A percentile compares a stretch with the other conserved stretches of the same genome.
phyloP scores from a whole-genome alignment of 2,888 invertebrate species.

The Esperia sulphurella region DNA sequence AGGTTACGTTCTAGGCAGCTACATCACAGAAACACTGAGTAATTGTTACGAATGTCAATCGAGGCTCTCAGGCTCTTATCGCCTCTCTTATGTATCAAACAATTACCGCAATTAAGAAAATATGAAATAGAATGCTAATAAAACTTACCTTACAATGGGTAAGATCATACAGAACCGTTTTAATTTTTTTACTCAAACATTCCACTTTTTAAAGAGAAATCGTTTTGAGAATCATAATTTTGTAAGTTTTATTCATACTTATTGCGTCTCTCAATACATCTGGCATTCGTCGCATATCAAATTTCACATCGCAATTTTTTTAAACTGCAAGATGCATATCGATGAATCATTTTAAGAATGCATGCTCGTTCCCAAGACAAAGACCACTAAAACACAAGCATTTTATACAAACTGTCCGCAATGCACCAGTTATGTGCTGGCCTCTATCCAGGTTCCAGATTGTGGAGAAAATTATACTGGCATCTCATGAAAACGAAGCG shows the following conservation, averaged over 20 bases:
- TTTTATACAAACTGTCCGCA: conserved; percentile 35
- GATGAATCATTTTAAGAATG: conserved; percentile 3
- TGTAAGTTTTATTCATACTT: not conserved
- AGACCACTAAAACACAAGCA: conserved; percentile 3
- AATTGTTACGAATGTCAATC: no score
- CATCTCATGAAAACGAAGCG: conserved; percentile 44
- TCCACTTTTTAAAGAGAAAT: no score
- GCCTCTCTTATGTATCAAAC: no score
- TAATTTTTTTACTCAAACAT: no score
- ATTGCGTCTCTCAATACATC: not conserved
- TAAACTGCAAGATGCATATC: not conserved
- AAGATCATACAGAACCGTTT: no score
- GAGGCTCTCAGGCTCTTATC: no score
- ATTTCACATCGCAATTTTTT: conserved; percentile 3
- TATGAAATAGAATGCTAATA: no score
- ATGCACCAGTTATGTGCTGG: conserved; percentile 61
- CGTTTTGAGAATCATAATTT: not conserved
- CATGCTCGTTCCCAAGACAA: not conserved
- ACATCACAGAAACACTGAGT: no score
- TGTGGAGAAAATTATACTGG: conserved; percentile 59
- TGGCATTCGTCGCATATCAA: conserved; percentile 1
- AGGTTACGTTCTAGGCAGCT: no score
- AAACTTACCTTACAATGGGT: no score
- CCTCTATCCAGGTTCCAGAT: conserved; percentile 63
- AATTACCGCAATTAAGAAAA: no score